Evolutionary conservation across 2,797 vertebrate species (phyloP).

Genomic region (Ammospiza maritima): DNA sequence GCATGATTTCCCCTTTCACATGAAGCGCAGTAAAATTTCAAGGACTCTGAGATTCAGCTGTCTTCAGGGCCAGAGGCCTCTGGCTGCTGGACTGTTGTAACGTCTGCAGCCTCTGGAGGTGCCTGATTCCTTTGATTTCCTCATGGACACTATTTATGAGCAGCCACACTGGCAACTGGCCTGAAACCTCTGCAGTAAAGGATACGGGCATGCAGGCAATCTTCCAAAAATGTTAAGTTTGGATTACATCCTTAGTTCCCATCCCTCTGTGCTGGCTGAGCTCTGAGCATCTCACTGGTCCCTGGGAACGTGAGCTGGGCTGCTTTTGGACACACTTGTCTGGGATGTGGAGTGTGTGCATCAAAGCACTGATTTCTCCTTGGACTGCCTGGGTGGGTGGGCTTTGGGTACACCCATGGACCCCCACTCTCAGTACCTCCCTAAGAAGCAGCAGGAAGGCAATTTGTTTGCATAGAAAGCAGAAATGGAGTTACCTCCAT

Average conservation of each 20-base stretch:
- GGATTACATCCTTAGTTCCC: neutral
- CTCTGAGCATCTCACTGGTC: neutral
- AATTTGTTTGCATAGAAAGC: neutral
- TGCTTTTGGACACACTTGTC: neutral
- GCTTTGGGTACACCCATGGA: neutral
- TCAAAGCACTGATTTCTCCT: neutral
- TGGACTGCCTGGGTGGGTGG: neutral
- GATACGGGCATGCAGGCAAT: neutral
- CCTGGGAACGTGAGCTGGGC: rapidly evolving
- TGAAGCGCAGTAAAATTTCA: neutral
- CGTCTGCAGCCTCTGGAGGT: neutral
- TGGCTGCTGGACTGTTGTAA: neutral
- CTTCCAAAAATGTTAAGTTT: neutral
- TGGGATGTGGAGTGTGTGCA: neutral
- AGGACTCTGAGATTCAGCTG: neutral
- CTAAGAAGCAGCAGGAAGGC: neutral
- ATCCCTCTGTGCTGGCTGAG: neutral
- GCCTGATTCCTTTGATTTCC: neutral
- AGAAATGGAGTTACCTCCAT: neutral
- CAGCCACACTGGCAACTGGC: neutral
- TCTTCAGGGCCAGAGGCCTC: neutral
- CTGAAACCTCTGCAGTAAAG: neutral
- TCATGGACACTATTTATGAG: neutral
- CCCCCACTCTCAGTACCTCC: neutral
- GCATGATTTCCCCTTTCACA: neutral